phyloP scores from a whole-genome alignment of 64 coral and sea anemone species.

The Stichodactyla mertensii region DNA sequence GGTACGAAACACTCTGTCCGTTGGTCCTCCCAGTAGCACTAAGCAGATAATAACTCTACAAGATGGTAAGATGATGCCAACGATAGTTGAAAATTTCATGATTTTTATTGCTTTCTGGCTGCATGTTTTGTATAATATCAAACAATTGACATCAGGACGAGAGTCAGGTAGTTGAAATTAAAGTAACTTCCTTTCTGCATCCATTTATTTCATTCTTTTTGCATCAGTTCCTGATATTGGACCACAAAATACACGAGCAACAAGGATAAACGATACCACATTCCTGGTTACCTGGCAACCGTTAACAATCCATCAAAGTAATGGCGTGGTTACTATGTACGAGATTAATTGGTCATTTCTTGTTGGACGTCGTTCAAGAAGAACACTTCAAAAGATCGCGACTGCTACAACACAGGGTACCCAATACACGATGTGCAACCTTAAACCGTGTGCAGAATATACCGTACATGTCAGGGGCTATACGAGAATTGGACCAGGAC shows the following conservation, averaged over 20 bases:
- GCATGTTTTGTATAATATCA: too few species aligned
- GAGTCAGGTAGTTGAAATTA: too few species aligned
- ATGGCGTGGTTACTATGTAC: not conserved
- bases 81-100: too few species aligned
- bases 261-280: not conserved
- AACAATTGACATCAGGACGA: too few species aligned
- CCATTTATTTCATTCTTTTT: too few species aligned
- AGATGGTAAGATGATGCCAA: too few species aligned
- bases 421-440: not conserved
- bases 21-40: too few species aligned
- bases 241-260: not conserved
- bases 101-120: too few species aligned
- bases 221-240: not conserved
- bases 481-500: not conserved
- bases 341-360: not conserved
- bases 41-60: too few species aligned
- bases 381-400: not conserved
- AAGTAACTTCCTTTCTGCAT: too few species aligned
- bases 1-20: too few species aligned
- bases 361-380: not conserved
- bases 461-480: not conserved
- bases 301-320: not conserved
- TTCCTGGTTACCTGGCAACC: constrained; percentile 1
- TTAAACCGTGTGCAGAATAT: not conserved
- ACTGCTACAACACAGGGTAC: not conserved